A percentile compares a stretch with the other conserved stretches of the same genome.
phyloP scores from a whole-genome alignment of 2,888 invertebrate genomes.

The Prosopocoilus inquinatus region DNA sequence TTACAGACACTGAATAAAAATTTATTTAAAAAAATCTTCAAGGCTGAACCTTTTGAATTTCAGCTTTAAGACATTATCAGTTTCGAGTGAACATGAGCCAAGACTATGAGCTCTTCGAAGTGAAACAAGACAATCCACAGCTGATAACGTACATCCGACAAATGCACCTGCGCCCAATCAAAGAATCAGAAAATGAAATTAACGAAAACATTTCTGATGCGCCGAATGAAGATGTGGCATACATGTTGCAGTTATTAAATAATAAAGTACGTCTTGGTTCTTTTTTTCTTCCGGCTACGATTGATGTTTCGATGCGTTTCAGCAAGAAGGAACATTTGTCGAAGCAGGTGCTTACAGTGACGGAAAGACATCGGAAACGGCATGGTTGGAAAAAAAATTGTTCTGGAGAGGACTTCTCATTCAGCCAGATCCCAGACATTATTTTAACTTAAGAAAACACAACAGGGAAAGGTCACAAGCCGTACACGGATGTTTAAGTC shows the following conservation, averaged over 20 bases:
- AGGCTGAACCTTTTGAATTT: constrained; percentile 22
- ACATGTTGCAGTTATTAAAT: constrained; percentile 49
- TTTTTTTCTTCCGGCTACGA: background rate
- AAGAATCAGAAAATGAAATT: constrained; percentile 49
- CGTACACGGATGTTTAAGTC: constrained; percentile 78
- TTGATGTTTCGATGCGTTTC: constrained; percentile 11
- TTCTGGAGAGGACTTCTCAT: constrained; percentile 75
- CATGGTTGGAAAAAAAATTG: constrained; percentile 68
- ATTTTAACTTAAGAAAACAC: constrained; percentile 62
- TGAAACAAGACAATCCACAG: constrained; percentile 72
- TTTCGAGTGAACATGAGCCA: constrained; percentile 78
- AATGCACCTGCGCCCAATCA: constrained; percentile 60
- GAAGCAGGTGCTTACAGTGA: constrained; percentile 64
- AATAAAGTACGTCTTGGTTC: constrained; percentile 49
- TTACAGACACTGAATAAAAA: background rate
- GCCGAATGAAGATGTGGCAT: constrained; percentile 53
- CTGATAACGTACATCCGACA: constrained; percentile 73
- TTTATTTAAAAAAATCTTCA: no score
- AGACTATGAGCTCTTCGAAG: constrained; percentile 71
- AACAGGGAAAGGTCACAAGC: constrained; percentile 60
- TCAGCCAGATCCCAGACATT: constrained; percentile 76
- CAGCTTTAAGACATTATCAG: constrained; percentile 71
- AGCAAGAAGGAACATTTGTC: constrained; percentile 71
- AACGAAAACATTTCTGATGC: constrained; percentile 38
- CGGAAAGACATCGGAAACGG: constrained; percentile 63